These are phyloP conservation scores for Torymus tubicola DNA, from an alignment of 2,888 invertebrate species.

Conservation along the genomic window DNA sequence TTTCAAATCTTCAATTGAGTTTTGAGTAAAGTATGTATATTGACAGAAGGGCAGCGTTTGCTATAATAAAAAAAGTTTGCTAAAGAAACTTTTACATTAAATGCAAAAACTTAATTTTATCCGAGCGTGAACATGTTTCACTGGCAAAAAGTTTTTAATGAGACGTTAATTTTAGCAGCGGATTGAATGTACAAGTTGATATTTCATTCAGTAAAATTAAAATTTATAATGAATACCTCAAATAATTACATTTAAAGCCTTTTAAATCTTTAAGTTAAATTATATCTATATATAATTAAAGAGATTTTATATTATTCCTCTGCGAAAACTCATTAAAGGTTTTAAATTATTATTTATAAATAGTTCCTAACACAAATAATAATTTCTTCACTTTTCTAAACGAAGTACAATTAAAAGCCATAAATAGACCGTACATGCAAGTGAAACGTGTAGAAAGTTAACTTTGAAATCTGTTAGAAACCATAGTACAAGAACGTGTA, in stretches of 20 bases:
- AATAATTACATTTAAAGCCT: no score
- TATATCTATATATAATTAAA: no score
- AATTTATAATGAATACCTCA: slow-evolving; percentile 1
- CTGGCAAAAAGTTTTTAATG: slow-evolving; percentile 2
- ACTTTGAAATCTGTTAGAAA: background rate
- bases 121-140: background rate
- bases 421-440: background rate
- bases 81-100: slow-evolving; percentile 21
- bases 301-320: no score
- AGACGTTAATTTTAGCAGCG: background rate
- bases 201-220: background rate
- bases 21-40: no score
- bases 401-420: no score
- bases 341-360: no score
- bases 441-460: background rate
- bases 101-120: slow-evolving; percentile 11
- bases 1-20: no score
- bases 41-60: background rate
- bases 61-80: background rate
- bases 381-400: no score
- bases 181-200: slow-evolving; percentile 20
- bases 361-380: no score
- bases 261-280: no score
- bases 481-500: background rate
- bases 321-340: no score